Evolutionary conservation across 2,888 invertebrate species (phyloP), one percentile per base, ranked within the genome.

Genomic region (Tortrix viridana): DNA sequence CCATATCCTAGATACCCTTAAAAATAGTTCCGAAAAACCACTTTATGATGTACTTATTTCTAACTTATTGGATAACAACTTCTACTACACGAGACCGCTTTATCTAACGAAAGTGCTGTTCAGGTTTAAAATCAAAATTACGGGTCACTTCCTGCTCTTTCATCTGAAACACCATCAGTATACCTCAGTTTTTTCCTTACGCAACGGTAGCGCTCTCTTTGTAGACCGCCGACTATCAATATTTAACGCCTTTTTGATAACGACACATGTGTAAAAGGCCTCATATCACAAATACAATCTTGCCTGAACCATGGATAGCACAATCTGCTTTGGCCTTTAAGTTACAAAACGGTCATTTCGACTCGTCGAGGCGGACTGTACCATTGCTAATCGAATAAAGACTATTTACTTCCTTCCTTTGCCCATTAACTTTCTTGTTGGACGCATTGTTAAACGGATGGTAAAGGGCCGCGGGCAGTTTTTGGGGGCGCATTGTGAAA

Each of bases 371-470:
- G 32, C 32, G 32, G 32, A 26, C 12, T 12, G 32, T 32, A 49
- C 68, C 70, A 71, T 72, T 73, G 70, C 74, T 86, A 85, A 86
- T 84, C 79, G 81, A 86, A 83, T 84, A 84, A 87, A 82, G 77
- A 88, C 86, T 75, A 84, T 81, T 81, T 80, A 79, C 82, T 86
- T 86, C 86, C 85, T 85, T 85, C 85, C 86, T 84, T 69, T 69
- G 71, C 67, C 69, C 68, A 70, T 61, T 57, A 63, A 58, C 47
- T 53, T 53, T 57, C 41, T 43, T 53, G 56, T 54, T 19, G 53
- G 71, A 74, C 47, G 63, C 58, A 63, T 63, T 57, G 57, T 57
- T 43, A 5, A 47, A 23, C 60, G 41, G 53, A 32, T 18, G 50
- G 50, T 20, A 37, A 49, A 37, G 37, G 50, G 19, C 50, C 20